These are phyloP conservation scores for Cynaeus angustus DNA, from an alignment of 2,888 invertebrate genomes.

Conservation along the genomic window DNA sequence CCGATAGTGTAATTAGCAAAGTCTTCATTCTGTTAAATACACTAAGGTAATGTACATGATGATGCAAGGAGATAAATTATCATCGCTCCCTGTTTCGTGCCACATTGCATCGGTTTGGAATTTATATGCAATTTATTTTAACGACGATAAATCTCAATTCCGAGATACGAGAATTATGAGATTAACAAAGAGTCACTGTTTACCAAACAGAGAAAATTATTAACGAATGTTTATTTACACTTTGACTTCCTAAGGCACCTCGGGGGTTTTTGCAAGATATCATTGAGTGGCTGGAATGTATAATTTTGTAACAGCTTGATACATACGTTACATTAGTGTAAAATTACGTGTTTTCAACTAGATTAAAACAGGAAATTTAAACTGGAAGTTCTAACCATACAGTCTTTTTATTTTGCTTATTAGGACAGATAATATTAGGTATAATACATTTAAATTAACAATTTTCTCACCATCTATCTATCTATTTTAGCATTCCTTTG, in stretches of 20 bases:
- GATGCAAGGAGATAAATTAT: constrained; percentile 34
- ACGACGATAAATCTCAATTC: constrained; percentile 36
- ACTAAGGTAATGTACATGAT: constrained; percentile 1
- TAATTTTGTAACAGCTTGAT: not conserved
- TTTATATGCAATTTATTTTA: constrained; percentile 36
- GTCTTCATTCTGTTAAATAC: constrained; percentile 13
- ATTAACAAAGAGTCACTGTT: constrained; percentile 15
- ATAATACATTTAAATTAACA: too few relatives aligned
- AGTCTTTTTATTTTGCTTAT: too few relatives aligned
- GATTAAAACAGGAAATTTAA: not conserved
- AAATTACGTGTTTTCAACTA: not conserved
- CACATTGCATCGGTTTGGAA: constrained; percentile 28
- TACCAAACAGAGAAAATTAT: constrained; percentile 30
- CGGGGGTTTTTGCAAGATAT: not conserved
- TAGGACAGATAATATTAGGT: too few relatives aligned
- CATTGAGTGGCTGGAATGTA: not conserved
- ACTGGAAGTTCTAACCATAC: too few relatives aligned
- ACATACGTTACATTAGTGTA: not conserved
- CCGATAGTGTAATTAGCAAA: constrained; percentile 19
- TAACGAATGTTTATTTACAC: constrained; percentile 33
- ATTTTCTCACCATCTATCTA: too few relatives aligned
- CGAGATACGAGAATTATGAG: constrained; percentile 31
- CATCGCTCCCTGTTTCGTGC: constrained; percentile 23
- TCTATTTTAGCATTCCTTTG: too few relatives aligned
- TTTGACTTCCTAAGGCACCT: constrained; percentile 27